Percentiles rank a stretch among this genome's conserved stretches.
Evolutionary conservation across 2,888 invertebrate species (phyloP).

Genomic region (Strigamia maritima): DNA sequence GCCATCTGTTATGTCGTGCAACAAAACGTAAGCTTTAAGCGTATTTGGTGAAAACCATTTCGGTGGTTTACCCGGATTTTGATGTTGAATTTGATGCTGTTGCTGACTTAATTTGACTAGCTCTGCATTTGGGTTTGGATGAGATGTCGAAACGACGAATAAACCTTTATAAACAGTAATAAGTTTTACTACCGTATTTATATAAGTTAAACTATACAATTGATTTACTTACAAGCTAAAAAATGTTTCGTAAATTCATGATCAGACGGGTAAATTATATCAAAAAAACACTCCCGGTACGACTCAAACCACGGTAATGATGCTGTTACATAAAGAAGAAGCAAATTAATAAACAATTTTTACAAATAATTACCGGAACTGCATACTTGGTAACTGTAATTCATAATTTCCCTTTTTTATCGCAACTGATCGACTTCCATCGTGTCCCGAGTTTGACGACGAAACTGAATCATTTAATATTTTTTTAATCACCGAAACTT

Average conservation of each 20-base stretch:
- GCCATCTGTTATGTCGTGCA: constrained; percentile 76
- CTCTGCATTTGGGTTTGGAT: constrained; percentile 69
- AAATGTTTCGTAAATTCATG: constrained; percentile 94
- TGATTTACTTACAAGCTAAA: constrained; percentile 71
- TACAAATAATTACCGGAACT: neutral
- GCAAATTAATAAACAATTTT: neutral
- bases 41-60: constrained; percentile 65
- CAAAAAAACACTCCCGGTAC: constrained; percentile 83
- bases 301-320: constrained; percentile 92
- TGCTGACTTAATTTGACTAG: constrained; percentile 76
- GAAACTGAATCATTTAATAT: constrained; percentile 42
- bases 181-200: too few species aligned
- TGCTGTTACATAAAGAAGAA: constrained; percentile 48
- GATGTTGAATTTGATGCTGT: constrained; percentile 64
- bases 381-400: constrained; percentile 50
- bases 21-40: constrained; percentile 80
- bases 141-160: constrained; percentile 59
- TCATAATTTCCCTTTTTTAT: constrained; percentile 48
- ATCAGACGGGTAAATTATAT: constrained; percentile 70
- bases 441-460: constrained; percentile 39
- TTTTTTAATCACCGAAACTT: constrained; percentile 39
- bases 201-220: neutral
- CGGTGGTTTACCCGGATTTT: constrained; percentile 45
- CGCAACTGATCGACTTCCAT: constrained; percentile 32
- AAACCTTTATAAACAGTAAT: constrained; percentile 51